Percentiles rank a stretch among this genome's conserved stretches.
Evolutionary conservation across 2,113 vertebrate species (phyloP).

Genomic region (Empidonax traillii): DNA sequence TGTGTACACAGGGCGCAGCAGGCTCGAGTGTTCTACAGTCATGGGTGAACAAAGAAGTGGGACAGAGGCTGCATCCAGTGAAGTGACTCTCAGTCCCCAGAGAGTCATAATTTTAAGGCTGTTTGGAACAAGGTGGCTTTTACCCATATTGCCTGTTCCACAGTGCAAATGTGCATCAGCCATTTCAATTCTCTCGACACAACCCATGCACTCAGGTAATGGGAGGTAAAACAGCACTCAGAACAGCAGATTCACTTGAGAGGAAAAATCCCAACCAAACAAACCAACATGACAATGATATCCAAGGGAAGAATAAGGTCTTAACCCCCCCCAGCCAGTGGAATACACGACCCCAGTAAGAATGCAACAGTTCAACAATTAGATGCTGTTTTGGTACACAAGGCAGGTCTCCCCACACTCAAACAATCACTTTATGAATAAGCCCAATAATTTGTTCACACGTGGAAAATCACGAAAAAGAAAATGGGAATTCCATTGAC

Average conservation of each 20-base stretch:
- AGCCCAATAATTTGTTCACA: not conserved
- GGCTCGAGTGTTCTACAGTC: not conserved
- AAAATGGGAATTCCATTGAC: not conserved
- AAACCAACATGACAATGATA: not conserved
- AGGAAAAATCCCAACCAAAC: not conserved
- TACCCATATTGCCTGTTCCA: not conserved
- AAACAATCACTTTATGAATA: not conserved
- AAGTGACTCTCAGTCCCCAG: slow-evolving; percentile 47
- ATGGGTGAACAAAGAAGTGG: not conserved
- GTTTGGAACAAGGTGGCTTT: slow-evolving; percentile 29
- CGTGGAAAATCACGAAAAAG: not conserved
- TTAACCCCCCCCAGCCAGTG: not conserved
- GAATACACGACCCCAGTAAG: not conserved
- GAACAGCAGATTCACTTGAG: not conserved
- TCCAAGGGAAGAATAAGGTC: not conserved
- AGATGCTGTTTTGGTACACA: not conserved
- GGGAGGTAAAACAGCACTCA: not conserved
- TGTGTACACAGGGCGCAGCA: not conserved
- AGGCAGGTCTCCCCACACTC: not conserved
- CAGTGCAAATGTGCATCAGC: slow-evolving; percentile 54
- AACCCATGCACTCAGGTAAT: not conserved
- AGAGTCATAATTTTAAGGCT: slow-evolving; percentile 51
- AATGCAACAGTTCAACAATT: not conserved
- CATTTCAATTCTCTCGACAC: slow-evolving; percentile 5
- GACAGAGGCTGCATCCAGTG: slow-evolving; percentile 38